A percentile compares a stretch with the other conserved stretches of the same genome.
These are phyloP conservation scores for Oligia strigilis DNA, from an alignment of 2,888 invertebrate genomes.

Conservation along the genomic window DNA sequence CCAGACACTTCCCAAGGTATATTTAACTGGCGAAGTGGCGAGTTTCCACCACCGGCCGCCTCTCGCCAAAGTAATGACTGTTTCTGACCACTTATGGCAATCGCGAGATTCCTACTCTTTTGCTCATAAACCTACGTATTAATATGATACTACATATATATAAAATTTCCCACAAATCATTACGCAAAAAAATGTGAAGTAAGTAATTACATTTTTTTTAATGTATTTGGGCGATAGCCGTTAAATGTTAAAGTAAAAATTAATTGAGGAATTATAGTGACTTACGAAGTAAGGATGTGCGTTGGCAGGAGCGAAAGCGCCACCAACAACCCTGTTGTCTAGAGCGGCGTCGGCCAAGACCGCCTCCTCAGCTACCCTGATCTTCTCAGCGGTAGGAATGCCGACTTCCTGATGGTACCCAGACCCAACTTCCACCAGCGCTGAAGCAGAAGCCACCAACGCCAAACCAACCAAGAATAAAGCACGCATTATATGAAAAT, in stretches of 20 bases:
- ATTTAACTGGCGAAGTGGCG: neutral
- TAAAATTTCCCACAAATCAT: neutral
- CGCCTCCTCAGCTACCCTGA: conserved; percentile 73
- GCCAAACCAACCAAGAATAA: conserved; percentile 63
- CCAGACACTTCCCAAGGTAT: neutral
- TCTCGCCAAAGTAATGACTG: neutral
- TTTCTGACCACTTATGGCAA: neutral
- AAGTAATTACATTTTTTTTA: neutral
- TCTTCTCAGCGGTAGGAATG: conserved; percentile 78
- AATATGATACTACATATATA: neutral
- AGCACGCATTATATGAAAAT: conserved; percentile 67
- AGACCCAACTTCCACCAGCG: conserved; percentile 60
- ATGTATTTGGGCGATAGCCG: neutral
- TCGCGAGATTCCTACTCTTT: neutral
- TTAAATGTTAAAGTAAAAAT: neutral
- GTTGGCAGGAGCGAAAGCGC: conserved; percentile 70
- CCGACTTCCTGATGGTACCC: conserved; percentile 78
- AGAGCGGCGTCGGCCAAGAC: neutral
- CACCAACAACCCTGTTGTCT: conserved; percentile 76
- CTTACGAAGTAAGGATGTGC: conserved; percentile 77
- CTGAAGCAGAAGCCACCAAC: conserved; percentile 65
- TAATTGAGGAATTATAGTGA: conserved; percentile 2
- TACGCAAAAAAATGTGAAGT: too few species aligned
- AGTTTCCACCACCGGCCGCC: neutral
- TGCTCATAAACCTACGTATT: too few species aligned